These are phyloP conservation scores for Neomonachus schauinslandi DNA, from an alignment of 2,113 vertebrate genomes.

Conservation along the genomic window DNA sequence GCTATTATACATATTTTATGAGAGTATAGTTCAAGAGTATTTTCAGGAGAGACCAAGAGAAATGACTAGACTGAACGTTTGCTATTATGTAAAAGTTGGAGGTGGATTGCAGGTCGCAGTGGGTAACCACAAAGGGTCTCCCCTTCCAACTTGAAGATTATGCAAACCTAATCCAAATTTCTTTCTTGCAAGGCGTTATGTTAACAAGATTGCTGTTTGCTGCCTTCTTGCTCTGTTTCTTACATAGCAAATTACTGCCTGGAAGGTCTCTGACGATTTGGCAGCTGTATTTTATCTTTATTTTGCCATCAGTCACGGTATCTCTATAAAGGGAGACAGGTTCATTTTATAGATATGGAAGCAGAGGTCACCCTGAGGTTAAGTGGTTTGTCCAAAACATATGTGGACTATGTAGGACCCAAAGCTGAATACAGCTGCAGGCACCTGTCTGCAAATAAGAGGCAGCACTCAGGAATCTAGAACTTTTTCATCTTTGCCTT, in stretches of 20 bases:
- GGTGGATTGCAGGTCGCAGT: neutral
- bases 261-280: neutral
- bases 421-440: neutral
- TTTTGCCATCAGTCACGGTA: neutral
- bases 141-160: neutral
- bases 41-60: neutral
- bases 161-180: neutral
- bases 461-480: neutral
- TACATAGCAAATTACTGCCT: neutral
- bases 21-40: conserved; percentile 22
- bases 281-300: conserved; percentile 1
- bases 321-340: neutral
- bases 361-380: neutral
- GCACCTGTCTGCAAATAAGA: neutral
- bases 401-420: neutral
- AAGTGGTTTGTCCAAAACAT: neutral
- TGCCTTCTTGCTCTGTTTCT: neutral
- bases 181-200: neutral
- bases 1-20: conserved; percentile 1
- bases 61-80: neutral
- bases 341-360: neutral
- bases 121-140: neutral
- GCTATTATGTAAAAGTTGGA: neutral
- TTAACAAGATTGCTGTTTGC: neutral
- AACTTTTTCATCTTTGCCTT: neutral